Percentiles rank a stretch among this genome's conserved stretches.
Conservation (phyloP, 1,140 invertebrate species). For the Wasmannia auropunctata region DNA sequence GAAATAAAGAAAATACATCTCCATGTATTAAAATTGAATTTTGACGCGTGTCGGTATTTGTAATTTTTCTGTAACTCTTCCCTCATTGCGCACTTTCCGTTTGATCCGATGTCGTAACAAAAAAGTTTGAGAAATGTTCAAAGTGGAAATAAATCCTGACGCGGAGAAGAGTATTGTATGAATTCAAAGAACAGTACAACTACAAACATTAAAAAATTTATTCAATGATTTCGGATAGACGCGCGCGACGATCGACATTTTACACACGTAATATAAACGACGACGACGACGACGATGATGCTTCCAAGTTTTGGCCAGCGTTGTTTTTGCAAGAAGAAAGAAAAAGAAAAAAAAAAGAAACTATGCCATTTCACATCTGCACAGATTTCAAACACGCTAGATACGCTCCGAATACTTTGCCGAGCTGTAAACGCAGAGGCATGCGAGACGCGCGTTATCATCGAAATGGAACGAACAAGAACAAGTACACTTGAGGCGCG, state of each 20-base stretch:
- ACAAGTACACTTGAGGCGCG: background rate
- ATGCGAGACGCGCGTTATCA: background rate
- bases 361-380: background rate
- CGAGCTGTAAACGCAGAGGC: background rate
- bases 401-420: background rate
- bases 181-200: background rate
- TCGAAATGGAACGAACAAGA: background rate
- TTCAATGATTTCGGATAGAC: constrained; percentile 4
- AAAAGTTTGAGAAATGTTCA: background rate
- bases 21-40: constrained; percentile 1
- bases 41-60: background rate
- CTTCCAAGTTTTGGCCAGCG: constrained; percentile 35
- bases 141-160: background rate
- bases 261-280: background rate
- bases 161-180: background rate
- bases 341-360: background rate
- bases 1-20: background rate
- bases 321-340: background rate
- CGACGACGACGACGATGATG: constrained; percentile 35
- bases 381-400: constrained; percentile 24
- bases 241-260: background rate
- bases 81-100: constrained; percentile 7
- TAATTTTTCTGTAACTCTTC: constrained; percentile 1
- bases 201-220: constrained; percentile 7
- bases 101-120: background rate